Evolutionary conservation across 2,888 invertebrate species (phyloP), one percentile per base, ranked within the genome.

Genomic region (Pollenia labialis): DNA sequence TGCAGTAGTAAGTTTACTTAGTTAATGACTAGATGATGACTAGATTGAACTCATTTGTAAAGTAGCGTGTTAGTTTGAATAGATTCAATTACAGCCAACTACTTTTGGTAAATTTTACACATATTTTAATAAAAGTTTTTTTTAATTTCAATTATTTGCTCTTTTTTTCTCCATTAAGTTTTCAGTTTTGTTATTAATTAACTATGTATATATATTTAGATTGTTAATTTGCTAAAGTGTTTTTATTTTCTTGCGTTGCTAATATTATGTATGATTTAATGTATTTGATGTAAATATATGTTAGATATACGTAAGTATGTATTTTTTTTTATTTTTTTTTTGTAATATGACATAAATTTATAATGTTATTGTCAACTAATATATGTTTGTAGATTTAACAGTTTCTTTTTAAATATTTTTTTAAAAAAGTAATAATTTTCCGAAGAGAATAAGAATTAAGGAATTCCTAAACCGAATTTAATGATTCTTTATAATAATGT

Each of bases 331-430:
- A 54, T 46, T 23, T 23, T 48, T 4, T 50, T 46, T 74, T 44
- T 58, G 18, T 44, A 18, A 46, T 66, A 54, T 32, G 75, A 82
- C 72, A 82, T 75, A 56, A 69, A 75, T 85, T 52, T 85, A 82
- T 80, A 58, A 82, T 87, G 79, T 87, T 87, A 87, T 87, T 87
- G 85, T 87, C 87, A 87, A 87, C 85, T 87, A 85, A 87, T 85
- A 79, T 83, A 74, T 74, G 58, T 87, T 71, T 83, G 32, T 75
- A 68, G 50, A 50, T 80, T 62, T 83, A 82, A 76, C 79, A 80
- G 71, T 44, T 76, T 81, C 9, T 76, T 75, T 72, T 88, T 64
- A 80, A 52, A 46, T 7, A 69, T 62, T 88, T 50, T 23, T 69
- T 44, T 62, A 56, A 79, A 11, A 44, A 71, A 18, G 14, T 42